Evolutionary conservation across 2,113 vertebrate genomes (phyloP).

Genomic region (Paedocypris sp.): DNA sequence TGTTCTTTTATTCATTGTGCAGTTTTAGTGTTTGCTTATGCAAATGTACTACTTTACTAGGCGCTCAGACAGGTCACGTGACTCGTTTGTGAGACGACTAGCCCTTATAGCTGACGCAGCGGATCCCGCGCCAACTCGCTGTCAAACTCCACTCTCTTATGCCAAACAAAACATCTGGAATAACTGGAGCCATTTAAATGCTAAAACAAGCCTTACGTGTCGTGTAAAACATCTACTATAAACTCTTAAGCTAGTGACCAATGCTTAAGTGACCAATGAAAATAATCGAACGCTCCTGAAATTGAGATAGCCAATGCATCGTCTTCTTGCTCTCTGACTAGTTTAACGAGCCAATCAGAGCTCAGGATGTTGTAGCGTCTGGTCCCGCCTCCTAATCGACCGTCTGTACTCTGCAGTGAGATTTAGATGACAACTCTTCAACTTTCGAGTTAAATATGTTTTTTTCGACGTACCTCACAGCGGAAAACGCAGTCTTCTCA

Average conservation of each 20-base stretch:
- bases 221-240: background rate
- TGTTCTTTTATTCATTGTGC: no score
- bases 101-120: conserved; percentile 1
- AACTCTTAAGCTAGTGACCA: no score
- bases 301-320: conserved; percentile 40
- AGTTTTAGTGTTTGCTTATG: no score
- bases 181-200: background rate
- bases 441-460: conserved; percentile 40
- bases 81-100: background rate
- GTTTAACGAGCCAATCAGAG: conserved; percentile 44
- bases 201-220: background rate
- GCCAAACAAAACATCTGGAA: background rate
- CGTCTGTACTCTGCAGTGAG: background rate
- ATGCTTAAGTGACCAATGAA: background rate
- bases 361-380: conserved; percentile 14
- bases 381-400: background rate
- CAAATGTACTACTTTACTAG: no score
- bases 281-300: background rate
- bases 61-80: background rate
- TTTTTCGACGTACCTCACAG: conserved; percentile 27
- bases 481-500: conserved; percentile 22
- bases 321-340: background rate
- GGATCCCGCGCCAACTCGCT: background rate
- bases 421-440: background rate
- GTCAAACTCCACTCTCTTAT: background rate